phyloP scores from a whole-genome alignment of 1,140 invertebrate species.

The Linepithema humile region DNA sequence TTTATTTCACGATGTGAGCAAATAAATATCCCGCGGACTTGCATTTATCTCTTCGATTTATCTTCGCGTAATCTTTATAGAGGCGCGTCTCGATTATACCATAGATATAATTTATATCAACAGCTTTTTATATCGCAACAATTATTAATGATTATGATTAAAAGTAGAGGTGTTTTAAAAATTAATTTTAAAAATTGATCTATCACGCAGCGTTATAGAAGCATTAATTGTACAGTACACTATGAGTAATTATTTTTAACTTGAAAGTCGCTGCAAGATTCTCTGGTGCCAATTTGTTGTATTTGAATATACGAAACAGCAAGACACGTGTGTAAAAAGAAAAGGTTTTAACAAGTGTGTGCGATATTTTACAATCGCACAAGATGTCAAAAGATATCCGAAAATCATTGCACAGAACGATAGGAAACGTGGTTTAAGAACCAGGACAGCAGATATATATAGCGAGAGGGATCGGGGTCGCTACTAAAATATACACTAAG shows the following conservation, averaged over 20 bases:
- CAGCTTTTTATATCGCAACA: background rate
- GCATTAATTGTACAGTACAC: background rate
- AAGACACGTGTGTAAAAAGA: background rate
- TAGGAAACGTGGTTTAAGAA: constrained; percentile 79
- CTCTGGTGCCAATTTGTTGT: background rate
- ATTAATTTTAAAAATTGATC: background rate
- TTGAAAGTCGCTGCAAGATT: background rate
- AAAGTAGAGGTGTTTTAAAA: background rate
- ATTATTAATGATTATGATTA: background rate
- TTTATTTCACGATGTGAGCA: constrained; percentile 4
- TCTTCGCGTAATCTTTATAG: background rate
- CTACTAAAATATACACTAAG: constrained; percentile 84
- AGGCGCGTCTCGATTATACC: background rate
- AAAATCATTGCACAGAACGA: constrained; percentile 74
- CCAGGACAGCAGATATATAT: constrained; percentile 83
- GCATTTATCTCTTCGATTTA: background rate
- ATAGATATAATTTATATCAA: background rate
- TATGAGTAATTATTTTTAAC: background rate
- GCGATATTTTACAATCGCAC: background rate
- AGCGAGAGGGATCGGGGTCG: constrained; percentile 82
- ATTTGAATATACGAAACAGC: background rate
- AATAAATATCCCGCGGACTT: constrained; percentile 3
- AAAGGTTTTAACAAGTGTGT: background rate
- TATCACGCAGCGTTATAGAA: no score
- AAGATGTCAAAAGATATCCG: constrained; percentile 58